phyloP scores from a whole-genome alignment of 2,888 invertebrate species.

The Aphodius granarius region DNA sequence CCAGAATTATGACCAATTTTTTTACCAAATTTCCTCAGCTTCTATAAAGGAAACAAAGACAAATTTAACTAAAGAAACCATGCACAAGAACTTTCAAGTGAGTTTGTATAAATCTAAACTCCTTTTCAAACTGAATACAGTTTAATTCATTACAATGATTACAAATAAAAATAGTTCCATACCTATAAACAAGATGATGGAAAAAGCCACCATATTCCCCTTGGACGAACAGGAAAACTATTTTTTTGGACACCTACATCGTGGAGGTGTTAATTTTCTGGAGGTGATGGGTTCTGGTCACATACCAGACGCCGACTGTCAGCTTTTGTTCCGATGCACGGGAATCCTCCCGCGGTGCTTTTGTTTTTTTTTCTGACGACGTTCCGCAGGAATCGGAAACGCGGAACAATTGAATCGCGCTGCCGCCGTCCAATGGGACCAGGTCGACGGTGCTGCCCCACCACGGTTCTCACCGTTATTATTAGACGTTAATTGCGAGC shows the following conservation, averaged over 20 bases:
- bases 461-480: constrained; percentile 35
- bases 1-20: too few species aligned
- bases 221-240: background rate
- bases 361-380: constrained; percentile 32
- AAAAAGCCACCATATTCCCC: background rate
- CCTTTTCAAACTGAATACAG: too few species aligned
- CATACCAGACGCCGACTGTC: background rate
- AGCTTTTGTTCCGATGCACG: background rate
- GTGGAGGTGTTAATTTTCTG: background rate
- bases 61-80: too few species aligned
- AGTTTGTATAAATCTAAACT: too few species aligned
- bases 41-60: too few species aligned
- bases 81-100: too few species aligned
- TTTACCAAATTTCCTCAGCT: too few species aligned
- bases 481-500: constrained; percentile 40
- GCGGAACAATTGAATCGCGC: constrained; percentile 33
- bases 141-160: too few species aligned
- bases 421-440: constrained; percentile 30
- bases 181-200: background rate
- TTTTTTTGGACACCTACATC: background rate
- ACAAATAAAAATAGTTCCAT: background rate
- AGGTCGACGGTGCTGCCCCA: constrained; percentile 29
- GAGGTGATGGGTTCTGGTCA: background rate
- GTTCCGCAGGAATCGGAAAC: constrained; percentile 42
- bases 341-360: background rate